These are phyloP conservation scores for Euwallacea similis DNA, from an alignment of 1,140 invertebrate species.

Conservation along the genomic window DNA sequence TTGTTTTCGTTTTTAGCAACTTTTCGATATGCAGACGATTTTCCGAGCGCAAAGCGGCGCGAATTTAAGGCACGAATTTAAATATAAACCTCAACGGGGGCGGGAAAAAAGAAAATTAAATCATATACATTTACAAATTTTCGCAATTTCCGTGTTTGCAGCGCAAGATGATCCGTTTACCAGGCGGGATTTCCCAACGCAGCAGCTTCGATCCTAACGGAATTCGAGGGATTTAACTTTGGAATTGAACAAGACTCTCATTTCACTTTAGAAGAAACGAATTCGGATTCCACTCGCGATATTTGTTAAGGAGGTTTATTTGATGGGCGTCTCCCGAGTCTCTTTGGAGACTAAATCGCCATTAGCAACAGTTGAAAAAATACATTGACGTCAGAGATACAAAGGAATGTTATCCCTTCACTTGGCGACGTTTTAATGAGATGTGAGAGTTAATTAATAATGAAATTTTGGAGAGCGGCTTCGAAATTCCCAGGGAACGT, in stretches of 20 bases:
- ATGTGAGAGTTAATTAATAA: slow-evolving; percentile 15
- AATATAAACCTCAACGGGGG: too few species aligned
- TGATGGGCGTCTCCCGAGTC: neutral
- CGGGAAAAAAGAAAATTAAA: neutral
- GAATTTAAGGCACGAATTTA: too few species aligned
- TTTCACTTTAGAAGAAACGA: slow-evolving; percentile 7
- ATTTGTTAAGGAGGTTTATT: slow-evolving; percentile 10
- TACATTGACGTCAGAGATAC: neutral
- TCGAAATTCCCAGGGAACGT: slow-evolving; percentile 3
- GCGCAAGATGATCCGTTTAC: slow-evolving; percentile 12
- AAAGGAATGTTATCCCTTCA: neutral
- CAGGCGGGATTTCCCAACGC: slow-evolving; percentile 9
- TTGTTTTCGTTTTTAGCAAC: too few species aligned
- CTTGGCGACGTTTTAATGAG: neutral
- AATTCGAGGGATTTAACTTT: slow-evolving; percentile 21
- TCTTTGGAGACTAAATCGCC: too few species aligned
- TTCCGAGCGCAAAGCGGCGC: too few species aligned
- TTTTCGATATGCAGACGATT: too few species aligned
- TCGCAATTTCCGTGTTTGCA: slow-evolving; percentile 18
- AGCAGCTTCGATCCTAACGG: slow-evolving; percentile 16
- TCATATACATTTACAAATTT: slow-evolving; percentile 16
- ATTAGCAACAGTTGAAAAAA: slow-evolving; percentile 1
- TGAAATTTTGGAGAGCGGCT: neutral
- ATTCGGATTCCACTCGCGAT: slow-evolving; percentile 2
- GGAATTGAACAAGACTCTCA: slow-evolving; percentile 21